Percentiles rank a stretch among this genome's conserved stretches.
Conservation (phyloP, 2,113 vertebrate genomes). For the Scomber japonicus region DNA sequence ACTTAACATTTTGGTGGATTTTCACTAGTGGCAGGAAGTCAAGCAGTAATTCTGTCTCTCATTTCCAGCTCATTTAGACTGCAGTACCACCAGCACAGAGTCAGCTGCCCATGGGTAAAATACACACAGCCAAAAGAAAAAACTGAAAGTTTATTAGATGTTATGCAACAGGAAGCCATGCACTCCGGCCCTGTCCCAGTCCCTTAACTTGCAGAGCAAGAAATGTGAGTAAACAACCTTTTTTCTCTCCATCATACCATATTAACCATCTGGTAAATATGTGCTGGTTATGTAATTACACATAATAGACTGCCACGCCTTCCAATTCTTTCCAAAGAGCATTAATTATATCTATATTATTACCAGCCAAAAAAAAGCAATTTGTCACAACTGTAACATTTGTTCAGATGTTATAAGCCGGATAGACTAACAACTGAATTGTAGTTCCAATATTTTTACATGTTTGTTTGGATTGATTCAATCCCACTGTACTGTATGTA, state of each 20-base stretch:
- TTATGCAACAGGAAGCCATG: slow-evolving; percentile 21
- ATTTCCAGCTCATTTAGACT: background rate
- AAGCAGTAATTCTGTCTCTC: background rate
- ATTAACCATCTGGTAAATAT: slow-evolving; percentile 24
- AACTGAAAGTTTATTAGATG: slow-evolving; percentile 21
- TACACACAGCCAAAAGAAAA: background rate
- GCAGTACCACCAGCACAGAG: background rate
- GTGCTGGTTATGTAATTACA: slow-evolving; percentile 26
- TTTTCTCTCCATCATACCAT: slow-evolving; percentile 4
- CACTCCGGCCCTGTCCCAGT: slow-evolving; percentile 9
- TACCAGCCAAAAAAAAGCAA: background rate
- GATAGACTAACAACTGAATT: slow-evolving; percentile 7
- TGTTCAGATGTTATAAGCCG: background rate
- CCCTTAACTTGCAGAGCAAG: background rate
- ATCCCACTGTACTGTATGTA: background rate
- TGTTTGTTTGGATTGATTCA: background rate
- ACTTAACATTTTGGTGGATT: background rate
- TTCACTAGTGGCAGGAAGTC: background rate
- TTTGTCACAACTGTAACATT: background rate
- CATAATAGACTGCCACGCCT: background rate
- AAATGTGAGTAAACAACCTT: slow-evolving; percentile 17
- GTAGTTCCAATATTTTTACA: background rate
- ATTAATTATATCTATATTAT: slow-evolving; percentile 1
- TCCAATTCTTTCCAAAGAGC: background rate
- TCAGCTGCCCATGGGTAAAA: slow-evolving; percentile 18